Evolutionary conservation across 2,888 invertebrate species (phyloP).

Genomic region (Chalcis sispes): DNA sequence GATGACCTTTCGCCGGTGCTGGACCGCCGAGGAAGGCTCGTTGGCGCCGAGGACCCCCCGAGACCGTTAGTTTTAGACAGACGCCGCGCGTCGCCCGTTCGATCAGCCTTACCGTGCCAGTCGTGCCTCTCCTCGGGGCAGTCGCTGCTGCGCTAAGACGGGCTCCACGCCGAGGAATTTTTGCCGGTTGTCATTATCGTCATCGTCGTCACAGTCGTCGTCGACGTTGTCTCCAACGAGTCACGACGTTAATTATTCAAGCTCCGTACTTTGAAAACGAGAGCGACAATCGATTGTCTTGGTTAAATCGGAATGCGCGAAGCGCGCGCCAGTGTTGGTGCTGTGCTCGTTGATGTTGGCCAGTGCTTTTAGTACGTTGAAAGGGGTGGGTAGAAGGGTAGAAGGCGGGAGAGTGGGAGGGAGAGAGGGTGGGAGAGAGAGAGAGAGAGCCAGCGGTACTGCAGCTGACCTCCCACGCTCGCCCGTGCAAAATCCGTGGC

Average conservation of each 20-base stretch:
- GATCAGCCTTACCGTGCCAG: too few species aligned
- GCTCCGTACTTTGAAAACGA: slow-evolving; percentile 6
- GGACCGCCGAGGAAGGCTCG: too few species aligned
- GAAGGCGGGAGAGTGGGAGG: not conserved
- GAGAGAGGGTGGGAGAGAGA: not conserved
- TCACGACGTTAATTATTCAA: slow-evolving; percentile 15
- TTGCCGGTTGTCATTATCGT: not conserved
- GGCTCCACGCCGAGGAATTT: too few species aligned
- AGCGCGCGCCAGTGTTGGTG: not conserved
- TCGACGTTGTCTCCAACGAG: too few species aligned
- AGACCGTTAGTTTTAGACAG: too few species aligned
- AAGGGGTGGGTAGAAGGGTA: too few species aligned
- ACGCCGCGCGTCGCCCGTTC: not conserved
- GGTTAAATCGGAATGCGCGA: slow-evolving; percentile 38
- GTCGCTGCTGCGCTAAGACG: not conserved
- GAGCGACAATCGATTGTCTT: slow-evolving; percentile 33
- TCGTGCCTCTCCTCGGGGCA: too few species aligned
- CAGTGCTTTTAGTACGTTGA: not conserved
- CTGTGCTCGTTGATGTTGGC: not conserved
- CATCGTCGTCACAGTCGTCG: too few species aligned
- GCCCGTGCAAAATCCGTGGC: slow-evolving; percentile 24
- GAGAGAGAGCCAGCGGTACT: not conserved
- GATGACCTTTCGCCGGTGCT: not conserved
- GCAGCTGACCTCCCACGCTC: slow-evolving; percentile 16
- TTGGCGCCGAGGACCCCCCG: too few species aligned